These are phyloP conservation scores for Heliconius congener DNA, from an alignment of 1,140 invertebrate genomes.

Conservation along the genomic window DNA sequence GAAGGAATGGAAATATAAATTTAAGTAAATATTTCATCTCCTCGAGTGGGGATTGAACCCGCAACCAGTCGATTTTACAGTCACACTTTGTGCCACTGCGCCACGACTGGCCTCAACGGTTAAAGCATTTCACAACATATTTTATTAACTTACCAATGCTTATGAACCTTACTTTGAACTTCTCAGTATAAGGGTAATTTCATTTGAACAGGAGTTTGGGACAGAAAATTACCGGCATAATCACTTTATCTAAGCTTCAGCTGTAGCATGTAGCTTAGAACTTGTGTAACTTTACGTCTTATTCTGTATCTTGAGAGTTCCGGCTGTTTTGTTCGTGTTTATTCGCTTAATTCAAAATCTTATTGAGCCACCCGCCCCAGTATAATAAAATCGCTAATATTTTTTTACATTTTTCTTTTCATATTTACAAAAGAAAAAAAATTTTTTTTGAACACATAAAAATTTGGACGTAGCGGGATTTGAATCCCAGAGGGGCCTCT, in stretches of 20 bases:
- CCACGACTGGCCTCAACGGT: no score
- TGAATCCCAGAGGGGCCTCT: no score
- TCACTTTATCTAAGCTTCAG: constrained; percentile 19
- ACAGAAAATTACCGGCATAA: constrained; percentile 25
- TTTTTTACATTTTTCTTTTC: no score
- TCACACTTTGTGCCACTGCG: no score
- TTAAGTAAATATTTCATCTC: no score
- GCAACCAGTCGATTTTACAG: no score
- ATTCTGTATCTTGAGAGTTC: not conserved
- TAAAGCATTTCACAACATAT: not conserved
- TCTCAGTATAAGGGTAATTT: constrained; percentile 11
- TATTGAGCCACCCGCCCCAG: not conserved
- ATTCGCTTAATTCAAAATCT: not conserved
- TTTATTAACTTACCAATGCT: not conserved
- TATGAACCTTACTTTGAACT: not conserved
- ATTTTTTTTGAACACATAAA: no score
- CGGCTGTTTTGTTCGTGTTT: not conserved
- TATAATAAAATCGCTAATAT: no score
- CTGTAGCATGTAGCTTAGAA: not conserved
- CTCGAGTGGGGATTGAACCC: no score
- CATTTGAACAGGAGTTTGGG: constrained; percentile 11
- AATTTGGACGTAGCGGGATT: no score
- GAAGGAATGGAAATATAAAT: no score
- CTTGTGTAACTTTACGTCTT: not conserved
- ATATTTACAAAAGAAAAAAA: no score